A percentile compares a stretch with the other conserved stretches of the same genome.
Conservation (phyloP, 2,797 vertebrate genomes). For the Enteromius radiatus region DNA sequence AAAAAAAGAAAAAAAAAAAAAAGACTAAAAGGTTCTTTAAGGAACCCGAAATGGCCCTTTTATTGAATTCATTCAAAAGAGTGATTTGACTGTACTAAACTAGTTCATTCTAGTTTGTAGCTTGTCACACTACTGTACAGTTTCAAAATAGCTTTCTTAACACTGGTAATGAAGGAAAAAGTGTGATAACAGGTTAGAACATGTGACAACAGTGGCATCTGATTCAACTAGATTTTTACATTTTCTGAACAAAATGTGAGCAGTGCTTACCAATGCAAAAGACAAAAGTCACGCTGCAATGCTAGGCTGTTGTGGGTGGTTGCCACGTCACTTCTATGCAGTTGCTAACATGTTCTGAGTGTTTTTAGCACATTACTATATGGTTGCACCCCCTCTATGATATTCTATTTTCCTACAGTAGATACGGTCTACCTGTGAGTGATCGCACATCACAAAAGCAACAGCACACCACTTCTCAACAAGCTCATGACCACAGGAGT, state of each 20-base stretch:
- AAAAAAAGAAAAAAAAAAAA: not conserved
- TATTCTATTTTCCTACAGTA: not conserved
- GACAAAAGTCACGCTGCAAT: not conserved
- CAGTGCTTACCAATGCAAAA: slow-evolving; percentile 1
- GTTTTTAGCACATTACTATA: slow-evolving; percentile 30
- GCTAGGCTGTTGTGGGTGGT: slow-evolving; percentile 22
- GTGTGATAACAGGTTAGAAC: not conserved
- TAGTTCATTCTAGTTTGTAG: not conserved
- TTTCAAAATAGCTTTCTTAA: not conserved
- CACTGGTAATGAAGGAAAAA: not conserved
- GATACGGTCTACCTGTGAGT: not conserved
- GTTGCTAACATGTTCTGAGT: slow-evolving; percentile 14
- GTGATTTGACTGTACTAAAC: not conserved
- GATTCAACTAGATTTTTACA: slow-evolving; percentile 6
- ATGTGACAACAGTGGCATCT: not conserved
- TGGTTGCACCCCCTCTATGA: not conserved
- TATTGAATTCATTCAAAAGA: not conserved
- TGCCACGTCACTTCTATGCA: slow-evolving; percentile 10
- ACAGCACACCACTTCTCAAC: not conserved
- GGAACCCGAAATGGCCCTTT: not conserved
- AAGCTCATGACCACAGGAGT: not conserved
- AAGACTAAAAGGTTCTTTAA: not conserved
- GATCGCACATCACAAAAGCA: not conserved
- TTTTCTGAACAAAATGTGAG: not conserved
- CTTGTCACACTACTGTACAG: not conserved